A percentile compares a stretch with the other conserved stretches of the same genome.
These are phyloP conservation scores for Philypnodon macrostomus DNA, from an alignment of 2,797 vertebrate genomes.

Conservation along the genomic window DNA sequence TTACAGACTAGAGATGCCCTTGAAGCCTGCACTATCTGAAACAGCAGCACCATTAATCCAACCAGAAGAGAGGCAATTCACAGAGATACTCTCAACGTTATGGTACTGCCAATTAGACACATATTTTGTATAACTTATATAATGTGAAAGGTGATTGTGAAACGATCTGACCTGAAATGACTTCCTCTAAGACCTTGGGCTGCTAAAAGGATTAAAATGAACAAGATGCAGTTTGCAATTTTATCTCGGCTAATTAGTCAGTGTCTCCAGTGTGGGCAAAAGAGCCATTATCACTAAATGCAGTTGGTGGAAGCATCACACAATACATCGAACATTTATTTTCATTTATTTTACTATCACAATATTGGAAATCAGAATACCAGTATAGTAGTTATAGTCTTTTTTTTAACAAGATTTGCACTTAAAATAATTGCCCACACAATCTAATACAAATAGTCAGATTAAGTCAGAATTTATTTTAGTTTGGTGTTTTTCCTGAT, in stretches of 20 bases:
- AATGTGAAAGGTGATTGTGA: background rate
- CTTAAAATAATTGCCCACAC: too few relatives aligned
- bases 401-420: too few relatives aligned
- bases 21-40: slow-evolving; percentile 20
- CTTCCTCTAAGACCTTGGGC: slow-evolving; percentile 17
- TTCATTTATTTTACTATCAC: too few relatives aligned
- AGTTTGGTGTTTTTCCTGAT: too few relatives aligned
- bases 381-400: too few relatives aligned
- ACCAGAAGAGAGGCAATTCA: slow-evolving; percentile 4
- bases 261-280: slow-evolving; percentile 33
- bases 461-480: too few relatives aligned
- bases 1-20: slow-evolving; percentile 38
- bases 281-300: slow-evolving; percentile 22
- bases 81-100: slow-evolving; percentile 1
- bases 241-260: slow-evolving; percentile 43
- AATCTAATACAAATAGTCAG: too few relatives aligned
- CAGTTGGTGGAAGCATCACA: background rate
- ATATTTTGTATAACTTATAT: slow-evolving; percentile 10
- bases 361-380: too few relatives aligned
- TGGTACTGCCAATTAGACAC: slow-evolving; percentile 15
- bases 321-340: too few relatives aligned
- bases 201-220: slow-evolving; percentile 44
- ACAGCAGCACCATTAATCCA: slow-evolving; percentile 16
- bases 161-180: slow-evolving; percentile 20
- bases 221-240: slow-evolving; percentile 35